These are phyloP conservation scores for Andrena hattorfiana DNA, from an alignment of 2,888 invertebrate genomes.

Conservation along the genomic window DNA sequence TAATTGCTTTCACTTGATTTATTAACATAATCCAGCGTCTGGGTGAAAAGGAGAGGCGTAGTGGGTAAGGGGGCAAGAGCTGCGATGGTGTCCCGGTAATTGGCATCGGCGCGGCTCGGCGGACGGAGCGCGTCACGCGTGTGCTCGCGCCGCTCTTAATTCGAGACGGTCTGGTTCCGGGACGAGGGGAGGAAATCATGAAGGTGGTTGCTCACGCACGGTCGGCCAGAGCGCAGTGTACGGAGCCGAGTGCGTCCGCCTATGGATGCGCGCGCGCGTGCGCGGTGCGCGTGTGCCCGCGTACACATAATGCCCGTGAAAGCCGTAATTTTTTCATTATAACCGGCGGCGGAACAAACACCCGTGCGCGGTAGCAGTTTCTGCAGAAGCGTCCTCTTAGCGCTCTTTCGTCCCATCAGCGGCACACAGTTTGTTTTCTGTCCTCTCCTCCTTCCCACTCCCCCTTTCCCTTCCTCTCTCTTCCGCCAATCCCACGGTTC, in stretches of 20 bases:
- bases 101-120: conserved; percentile 54
- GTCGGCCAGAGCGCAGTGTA: background rate
- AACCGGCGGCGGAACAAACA: conserved; percentile 76
- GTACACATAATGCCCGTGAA: conserved; percentile 74
- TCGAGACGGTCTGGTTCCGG: conserved; percentile 56
- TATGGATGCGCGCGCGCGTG: background rate
- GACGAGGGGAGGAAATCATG: conserved; percentile 53
- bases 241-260: background rate
- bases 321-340: conserved; percentile 80
- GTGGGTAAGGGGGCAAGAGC: conserved; percentile 32
- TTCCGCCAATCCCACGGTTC: conserved; percentile 1
- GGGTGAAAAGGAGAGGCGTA: background rate
- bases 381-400: conserved; percentile 41
- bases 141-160: conserved; percentile 64
- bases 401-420: conserved; percentile 43
- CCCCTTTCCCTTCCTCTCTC: background rate
- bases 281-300: conserved; percentile 9
- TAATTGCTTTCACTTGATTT: conserved; percentile 58
- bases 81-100: conserved; percentile 55
- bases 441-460: conserved; percentile 19
- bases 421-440: conserved; percentile 25
- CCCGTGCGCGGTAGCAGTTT: conserved; percentile 58
- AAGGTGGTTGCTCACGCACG: conserved; percentile 65
- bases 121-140: conserved; percentile 63
- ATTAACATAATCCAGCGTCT: conserved; percentile 55